Conservation (phyloP, 2,888 invertebrate species). For the Chrysolina oricalcia region DNA sequence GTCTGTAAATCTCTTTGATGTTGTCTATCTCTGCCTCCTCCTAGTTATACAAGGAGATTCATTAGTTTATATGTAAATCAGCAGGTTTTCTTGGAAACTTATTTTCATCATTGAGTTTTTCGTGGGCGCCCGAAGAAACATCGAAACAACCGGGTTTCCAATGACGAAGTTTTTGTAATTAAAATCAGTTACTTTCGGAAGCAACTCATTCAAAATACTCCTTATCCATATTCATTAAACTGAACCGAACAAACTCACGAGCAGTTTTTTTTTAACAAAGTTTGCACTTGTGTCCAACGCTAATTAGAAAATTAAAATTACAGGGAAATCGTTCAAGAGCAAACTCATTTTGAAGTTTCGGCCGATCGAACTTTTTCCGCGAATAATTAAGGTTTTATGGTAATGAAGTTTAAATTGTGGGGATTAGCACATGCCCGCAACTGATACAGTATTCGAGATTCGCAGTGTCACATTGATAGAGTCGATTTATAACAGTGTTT, state of each 20-base stretch:
- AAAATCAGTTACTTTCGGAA: background rate
- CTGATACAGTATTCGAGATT: background rate
- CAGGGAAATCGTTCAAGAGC: slow-evolving; percentile 39
- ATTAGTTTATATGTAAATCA: too few relatives aligned
- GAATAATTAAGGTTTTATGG: slow-evolving; percentile 41
- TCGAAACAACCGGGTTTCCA: too few relatives aligned
- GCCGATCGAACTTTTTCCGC: slow-evolving; percentile 31
- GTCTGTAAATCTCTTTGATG: too few relatives aligned
- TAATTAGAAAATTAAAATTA: slow-evolving; percentile 41
- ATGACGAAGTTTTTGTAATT: background rate
- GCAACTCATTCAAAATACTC: background rate
- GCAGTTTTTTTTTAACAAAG: slow-evolving; percentile 15
- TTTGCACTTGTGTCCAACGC: slow-evolving; percentile 28
- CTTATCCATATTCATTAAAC: slow-evolving; percentile 15
- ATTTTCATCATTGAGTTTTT: too few relatives aligned
- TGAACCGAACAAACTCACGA: background rate
- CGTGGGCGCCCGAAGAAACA: too few relatives aligned
- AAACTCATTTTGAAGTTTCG: slow-evolving; percentile 41
- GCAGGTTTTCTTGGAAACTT: too few relatives aligned
- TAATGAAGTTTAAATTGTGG: slow-evolving; percentile 41
- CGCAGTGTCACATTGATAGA: too few relatives aligned
- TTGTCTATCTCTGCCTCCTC: too few relatives aligned
- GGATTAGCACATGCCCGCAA: slow-evolving; percentile 35
- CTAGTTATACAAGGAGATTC: too few relatives aligned
- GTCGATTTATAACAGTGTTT: too few relatives aligned